Base-by-base conservation (phyloP, 2,113 vertebrate species). In the Protobothrops flavoviridis region DNA sequence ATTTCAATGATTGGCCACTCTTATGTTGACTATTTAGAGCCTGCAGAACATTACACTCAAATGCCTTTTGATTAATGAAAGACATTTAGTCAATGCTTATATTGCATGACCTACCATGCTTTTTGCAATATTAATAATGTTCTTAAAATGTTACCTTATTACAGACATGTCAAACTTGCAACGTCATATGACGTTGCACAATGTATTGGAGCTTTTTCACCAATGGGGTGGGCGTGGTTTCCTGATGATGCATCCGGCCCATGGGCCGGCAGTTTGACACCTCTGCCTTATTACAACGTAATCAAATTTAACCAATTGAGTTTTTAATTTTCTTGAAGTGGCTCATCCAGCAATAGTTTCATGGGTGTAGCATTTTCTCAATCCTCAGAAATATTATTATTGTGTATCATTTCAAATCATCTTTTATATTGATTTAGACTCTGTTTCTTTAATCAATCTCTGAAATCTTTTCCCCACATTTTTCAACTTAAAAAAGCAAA, bases 381-480 rank as follows among this genome's bases (percentile, higher is more conserved):
- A 91, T 91, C 61, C 91, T 89, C 88, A 93, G 85, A 87, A 33
- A 0, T 93, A 90, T n/a, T 94, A 87, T 21, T 93, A 92, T 85
- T 93, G 93, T 57, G 92, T 90, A 93, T 55, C 29, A 88, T 52
- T 92, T 94, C 89, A 61, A 74, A 91, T 55, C 61, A 61, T 90
- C 74, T 81, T 20, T 39, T 48, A 24, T 95, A 94, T 95, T 91
- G 94, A 97, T 97, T 95, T 94, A 48, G 45, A 2, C 59, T 88
- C 74, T 55, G 12, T 94, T 96, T 94, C 94, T 96, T 59, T 92
- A 94, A 93, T 96, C 94, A 87, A 55, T 92, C 91, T 96, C 33
- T 91, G 91, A 95, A 90, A 91, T 92, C 48, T 74, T 5, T 21
- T 91, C 93, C 69, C 91, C 89, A 24, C 13, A 6, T 61, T 39